phyloP scores from a whole-genome alignment of 1,140 invertebrate species.

The Zaprionus africanus region DNA sequence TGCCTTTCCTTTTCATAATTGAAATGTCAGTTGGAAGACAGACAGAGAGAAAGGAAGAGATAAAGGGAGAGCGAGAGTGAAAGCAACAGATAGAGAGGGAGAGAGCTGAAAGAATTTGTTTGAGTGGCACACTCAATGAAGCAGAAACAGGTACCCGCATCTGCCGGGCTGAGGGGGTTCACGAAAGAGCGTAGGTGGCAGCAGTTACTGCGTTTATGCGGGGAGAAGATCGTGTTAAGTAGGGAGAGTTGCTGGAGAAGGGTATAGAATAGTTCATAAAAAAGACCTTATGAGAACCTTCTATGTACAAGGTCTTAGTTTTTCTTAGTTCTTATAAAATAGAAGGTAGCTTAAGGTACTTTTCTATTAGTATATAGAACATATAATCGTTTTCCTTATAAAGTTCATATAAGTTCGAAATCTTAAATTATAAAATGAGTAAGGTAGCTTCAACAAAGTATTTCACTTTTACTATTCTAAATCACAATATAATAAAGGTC shows the following conservation, averaged over 20 bases:
- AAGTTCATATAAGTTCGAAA: too few species aligned
- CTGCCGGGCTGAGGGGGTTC: neutral
- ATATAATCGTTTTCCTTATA: too few species aligned
- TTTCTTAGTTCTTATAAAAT: too few species aligned
- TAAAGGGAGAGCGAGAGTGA: constrained; percentile 16
- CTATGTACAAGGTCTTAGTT: too few species aligned
- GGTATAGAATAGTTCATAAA: neutral
- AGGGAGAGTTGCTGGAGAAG: neutral
- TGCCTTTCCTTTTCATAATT: constrained; percentile 54
- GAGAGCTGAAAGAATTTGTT: constrained; percentile 22
- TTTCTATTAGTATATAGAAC: too few species aligned
- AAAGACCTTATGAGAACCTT: too few species aligned
- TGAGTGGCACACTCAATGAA: constrained; percentile 67
- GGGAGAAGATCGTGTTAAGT: neutral
- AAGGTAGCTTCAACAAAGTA: too few species aligned
- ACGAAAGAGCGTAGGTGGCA: constrained; percentile 17
- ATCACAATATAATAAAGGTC: too few species aligned
- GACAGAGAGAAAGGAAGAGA: constrained; percentile 2
- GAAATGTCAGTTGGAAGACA: constrained; percentile 65
- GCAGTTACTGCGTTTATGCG: constrained; percentile 21
- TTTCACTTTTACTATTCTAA: too few species aligned
- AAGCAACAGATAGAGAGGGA: constrained; percentile 4
- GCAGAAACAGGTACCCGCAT: constrained; percentile 65
- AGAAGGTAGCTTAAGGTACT: too few species aligned
- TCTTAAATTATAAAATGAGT: too few species aligned